Conservation (phyloP, 2,888 invertebrate genomes). For the Leptinotarsa haldemani region DNA sequence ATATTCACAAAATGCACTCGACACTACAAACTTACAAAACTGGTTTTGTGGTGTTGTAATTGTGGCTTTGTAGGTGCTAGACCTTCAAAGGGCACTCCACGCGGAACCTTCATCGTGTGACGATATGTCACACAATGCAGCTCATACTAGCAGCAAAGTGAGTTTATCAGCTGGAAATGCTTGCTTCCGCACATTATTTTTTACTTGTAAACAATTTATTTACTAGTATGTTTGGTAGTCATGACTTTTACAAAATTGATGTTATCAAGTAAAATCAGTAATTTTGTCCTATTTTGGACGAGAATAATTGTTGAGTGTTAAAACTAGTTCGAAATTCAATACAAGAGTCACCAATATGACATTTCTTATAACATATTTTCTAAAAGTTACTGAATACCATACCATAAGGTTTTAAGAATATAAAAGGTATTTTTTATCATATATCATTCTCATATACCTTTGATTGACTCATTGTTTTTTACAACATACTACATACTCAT, state of each 20-base stretch:
- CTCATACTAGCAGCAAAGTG: conserved; percentile 65
- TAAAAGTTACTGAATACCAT: neutral
- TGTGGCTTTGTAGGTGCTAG: conserved; percentile 77
- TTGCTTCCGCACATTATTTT: conserved; percentile 36
- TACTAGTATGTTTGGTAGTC: neutral
- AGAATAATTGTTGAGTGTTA: too few species aligned
- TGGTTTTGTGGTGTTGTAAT: conserved; percentile 57
- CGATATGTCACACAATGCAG: conserved; percentile 67
- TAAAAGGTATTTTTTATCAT: neutral
- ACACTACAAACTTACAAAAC: conserved; percentile 33
- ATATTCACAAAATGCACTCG: conserved; percentile 23
- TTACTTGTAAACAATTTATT: neutral
- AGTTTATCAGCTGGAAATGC: conserved; percentile 46
- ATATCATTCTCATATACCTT: neutral
- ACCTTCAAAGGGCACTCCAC: conserved; percentile 83
- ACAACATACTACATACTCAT: neutral
- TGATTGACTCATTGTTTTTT: neutral
- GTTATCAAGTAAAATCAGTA: too few species aligned
- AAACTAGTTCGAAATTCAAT: too few species aligned
- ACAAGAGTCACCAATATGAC: too few species aligned
- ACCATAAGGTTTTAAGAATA: neutral
- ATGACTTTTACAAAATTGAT: neutral
- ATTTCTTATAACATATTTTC: too few species aligned
- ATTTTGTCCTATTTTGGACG: too few species aligned
- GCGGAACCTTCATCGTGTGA: conserved; percentile 75